A percentile compares a stretch with the other conserved stretches of the same genome.
Conservation (phyloP, 2,888 invertebrate species). For the Conops quadrifasciatus region DNA sequence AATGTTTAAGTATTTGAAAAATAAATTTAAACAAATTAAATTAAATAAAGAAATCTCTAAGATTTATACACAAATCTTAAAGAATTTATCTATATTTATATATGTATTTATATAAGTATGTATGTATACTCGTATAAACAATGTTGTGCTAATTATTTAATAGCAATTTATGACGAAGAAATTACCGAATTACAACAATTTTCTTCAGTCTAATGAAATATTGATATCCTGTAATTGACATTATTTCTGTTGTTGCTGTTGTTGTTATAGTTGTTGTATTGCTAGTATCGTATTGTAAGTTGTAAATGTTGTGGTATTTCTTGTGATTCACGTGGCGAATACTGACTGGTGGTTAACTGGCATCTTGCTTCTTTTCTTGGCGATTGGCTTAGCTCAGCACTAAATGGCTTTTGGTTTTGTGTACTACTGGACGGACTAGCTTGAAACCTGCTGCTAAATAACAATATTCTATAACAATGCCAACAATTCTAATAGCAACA, state of each 20-base stretch:
- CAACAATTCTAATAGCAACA: background rate
- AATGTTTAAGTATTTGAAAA: no score
- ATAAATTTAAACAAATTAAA: no score
- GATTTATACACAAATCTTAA: no score
- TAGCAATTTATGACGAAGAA: conserved; percentile 28
- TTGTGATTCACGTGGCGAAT: background rate
- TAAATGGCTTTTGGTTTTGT: background rate
- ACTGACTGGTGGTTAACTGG: background rate
- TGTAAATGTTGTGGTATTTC: background rate
- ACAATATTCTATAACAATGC: no score
- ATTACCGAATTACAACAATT: conserved; percentile 25
- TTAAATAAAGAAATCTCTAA: no score
- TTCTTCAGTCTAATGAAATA: background rate
- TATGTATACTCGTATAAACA: background rate
- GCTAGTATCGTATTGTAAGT: background rate
- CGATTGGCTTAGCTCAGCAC: conserved; percentile 3
- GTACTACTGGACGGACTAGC: background rate
- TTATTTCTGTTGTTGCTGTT: background rate
- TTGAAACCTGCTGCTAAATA: no score
- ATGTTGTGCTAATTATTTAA: background rate
- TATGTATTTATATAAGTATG: background rate
- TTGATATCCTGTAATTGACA: conserved; percentile 8
- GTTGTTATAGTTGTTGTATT: background rate
- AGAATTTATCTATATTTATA: background rate
- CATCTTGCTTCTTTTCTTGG: background rate